A percentile compares a stretch with the other conserved stretches of the same genome.
Evolutionary conservation across 2,113 vertebrate species (phyloP).

Genomic region (Castor canadensis): DNA sequence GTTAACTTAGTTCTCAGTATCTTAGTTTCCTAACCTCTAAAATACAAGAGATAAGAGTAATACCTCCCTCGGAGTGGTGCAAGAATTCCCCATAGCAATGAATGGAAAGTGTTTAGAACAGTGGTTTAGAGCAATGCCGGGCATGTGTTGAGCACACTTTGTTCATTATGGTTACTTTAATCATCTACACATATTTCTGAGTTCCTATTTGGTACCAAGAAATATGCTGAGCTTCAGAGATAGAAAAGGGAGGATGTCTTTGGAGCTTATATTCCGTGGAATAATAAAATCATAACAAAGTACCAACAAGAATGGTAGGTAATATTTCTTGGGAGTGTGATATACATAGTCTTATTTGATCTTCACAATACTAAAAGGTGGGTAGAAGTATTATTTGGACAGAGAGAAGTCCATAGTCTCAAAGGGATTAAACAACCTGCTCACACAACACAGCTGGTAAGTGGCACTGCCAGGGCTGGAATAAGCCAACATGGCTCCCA

Average conservation of each 20-base stretch:
- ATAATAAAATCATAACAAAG: neutral
- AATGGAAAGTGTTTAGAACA: neutral
- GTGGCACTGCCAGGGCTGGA: neutral
- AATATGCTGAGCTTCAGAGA: neutral
- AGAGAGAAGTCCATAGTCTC: neutral
- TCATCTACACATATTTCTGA: neutral
- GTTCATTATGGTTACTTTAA: neutral
- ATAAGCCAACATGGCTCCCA: accelerated
- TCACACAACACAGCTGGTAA: neutral
- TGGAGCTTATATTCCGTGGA: neutral
- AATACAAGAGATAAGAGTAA: neutral
- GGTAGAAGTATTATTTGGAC: neutral
- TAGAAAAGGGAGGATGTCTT: neutral
- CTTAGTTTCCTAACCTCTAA: neutral
- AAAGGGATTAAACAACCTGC: neutral
- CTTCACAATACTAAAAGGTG: neutral
- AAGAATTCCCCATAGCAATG: neutral
- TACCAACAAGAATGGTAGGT: neutral
- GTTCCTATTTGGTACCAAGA: neutral
- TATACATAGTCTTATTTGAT: neutral
- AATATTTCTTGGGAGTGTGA: neutral
- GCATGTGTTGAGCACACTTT: neutral
- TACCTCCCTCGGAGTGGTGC: neutral
- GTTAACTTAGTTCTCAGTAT: neutral
- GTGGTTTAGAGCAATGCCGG: neutral